These are phyloP conservation scores for Auanema sp. DNA, from an alignment of 2,888 invertebrate species.

Conservation along the genomic window DNA sequence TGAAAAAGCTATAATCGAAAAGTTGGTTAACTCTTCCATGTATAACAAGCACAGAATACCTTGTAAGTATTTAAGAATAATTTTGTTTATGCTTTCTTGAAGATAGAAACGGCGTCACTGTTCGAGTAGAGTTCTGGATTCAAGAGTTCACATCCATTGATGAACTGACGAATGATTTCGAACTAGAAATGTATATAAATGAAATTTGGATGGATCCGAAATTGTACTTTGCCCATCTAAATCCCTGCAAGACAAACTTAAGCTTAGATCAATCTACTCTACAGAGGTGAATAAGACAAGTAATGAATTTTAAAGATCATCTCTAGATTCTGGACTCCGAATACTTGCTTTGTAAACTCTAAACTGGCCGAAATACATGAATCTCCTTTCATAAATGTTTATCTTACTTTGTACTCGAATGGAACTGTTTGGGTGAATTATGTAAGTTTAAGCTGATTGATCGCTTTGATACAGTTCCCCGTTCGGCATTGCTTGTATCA, in stretches of 20 bases:
- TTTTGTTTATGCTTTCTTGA: conserved; percentile 5
- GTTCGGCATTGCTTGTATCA: neutral
- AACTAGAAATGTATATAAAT: conserved; percentile 52
- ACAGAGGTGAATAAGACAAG: conserved; percentile 15
- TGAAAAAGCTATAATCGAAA: too few relatives aligned
- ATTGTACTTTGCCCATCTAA: conserved; percentile 42
- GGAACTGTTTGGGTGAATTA: conserved; percentile 56
- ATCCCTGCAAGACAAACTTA: conserved; percentile 45
- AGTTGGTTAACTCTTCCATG: too few relatives aligned
- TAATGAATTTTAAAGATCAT: conserved; percentile 1
- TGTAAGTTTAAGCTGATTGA: conserved; percentile 23
- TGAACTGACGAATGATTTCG: conserved; percentile 51
- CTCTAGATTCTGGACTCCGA: conserved; percentile 44
- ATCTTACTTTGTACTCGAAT: conserved; percentile 48
- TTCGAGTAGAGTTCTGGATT: conserved; percentile 49
- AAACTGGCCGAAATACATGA: conserved; percentile 49
- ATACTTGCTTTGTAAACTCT: conserved; percentile 48
- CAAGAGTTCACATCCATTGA: conserved; percentile 48
- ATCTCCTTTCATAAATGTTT: conserved; percentile 50
- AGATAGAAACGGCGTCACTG: conserved; percentile 42
- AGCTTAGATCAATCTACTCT: conserved; percentile 39
- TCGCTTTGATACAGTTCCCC: neutral
- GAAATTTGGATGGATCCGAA: conserved; percentile 50
- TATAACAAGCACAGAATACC: too few relatives aligned
- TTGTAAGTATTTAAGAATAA: neutral